phyloP scores from a whole-genome alignment of 30 jellyfish, hydroid and myxozoan species.

The Chrysaora quinquecirrha region DNA sequence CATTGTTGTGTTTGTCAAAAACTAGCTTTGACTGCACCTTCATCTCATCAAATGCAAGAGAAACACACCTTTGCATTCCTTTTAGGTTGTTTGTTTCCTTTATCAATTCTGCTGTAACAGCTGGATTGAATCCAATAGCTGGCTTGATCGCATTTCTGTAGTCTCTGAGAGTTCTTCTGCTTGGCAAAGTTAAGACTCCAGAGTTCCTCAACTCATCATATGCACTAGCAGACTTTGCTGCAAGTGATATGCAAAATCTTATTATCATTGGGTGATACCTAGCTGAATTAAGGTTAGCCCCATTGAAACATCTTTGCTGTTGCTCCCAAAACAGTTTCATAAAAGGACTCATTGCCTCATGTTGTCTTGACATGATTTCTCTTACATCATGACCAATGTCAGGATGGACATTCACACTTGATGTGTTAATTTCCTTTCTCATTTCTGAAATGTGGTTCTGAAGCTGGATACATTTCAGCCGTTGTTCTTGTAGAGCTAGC shows the following conservation, averaged over 20 bases:
- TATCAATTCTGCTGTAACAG: slow-evolving; percentile 30
- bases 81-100: not conserved
- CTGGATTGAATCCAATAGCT: slow-evolving; percentile 28
- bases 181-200: slow-evolving; percentile 29
- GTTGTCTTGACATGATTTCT: not conserved
- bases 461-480: slow-evolving; percentile 26
- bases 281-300: not conserved
- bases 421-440: not conserved
- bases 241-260: not conserved
- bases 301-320: slow-evolving; percentile 23
- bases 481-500: slow-evolving; percentile 26
- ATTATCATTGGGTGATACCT: slow-evolving; percentile 20
- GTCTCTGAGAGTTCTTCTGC: slow-evolving; percentile 62
- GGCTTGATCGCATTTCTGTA: slow-evolving; percentile 45
- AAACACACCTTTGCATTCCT: slow-evolving; percentile 47
- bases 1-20: slow-evolving; percentile 37
- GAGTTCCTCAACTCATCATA: slow-evolving; percentile 60
- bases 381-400: slow-evolving; percentile 10
- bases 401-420: not conserved
- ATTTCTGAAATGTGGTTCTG: slow-evolving; percentile 2
- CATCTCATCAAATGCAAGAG: slow-evolving; percentile 52
- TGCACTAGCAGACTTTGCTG: slow-evolving; percentile 57
- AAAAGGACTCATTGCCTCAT: slow-evolving; percentile 13
- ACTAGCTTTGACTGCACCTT: slow-evolving; percentile 48
- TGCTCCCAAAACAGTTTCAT: slow-evolving; percentile 26